Evolutionary conservation across 2,113 vertebrate species (phyloP).

Genomic region (Equus quagga): DNA sequence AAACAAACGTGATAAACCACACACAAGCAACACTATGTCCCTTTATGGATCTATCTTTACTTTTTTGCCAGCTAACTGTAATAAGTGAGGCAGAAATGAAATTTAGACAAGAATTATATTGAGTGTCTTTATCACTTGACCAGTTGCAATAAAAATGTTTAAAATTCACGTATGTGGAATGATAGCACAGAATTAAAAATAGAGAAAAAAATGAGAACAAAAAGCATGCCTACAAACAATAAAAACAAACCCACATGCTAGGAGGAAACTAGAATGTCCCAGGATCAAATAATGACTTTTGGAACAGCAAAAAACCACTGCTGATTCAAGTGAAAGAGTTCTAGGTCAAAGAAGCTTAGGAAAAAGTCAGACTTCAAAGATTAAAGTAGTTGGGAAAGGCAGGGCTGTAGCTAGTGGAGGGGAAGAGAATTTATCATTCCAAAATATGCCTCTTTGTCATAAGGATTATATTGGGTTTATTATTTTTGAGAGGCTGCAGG

Average conservation of each 20-base stretch:
- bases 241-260: neutral
- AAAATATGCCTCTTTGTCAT: neutral
- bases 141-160: neutral
- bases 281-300: neutral
- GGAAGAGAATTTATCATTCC: neutral
- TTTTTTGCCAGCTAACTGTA: neutral
- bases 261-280: neutral
- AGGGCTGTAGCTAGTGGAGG: neutral
- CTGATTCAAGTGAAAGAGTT: neutral
- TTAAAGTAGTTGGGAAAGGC: neutral
- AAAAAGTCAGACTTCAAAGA: neutral
- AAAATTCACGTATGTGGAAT: neutral
- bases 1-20: neutral
- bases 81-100: neutral
- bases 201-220: neutral
- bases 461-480: neutral
- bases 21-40: rapidly evolving
- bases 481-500: neutral
- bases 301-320: neutral
- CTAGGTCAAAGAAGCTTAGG: neutral
- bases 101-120: neutral
- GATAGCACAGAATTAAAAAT: neutral
- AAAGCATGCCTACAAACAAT: neutral
- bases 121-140: neutral
- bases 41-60: neutral